phyloP scores from a whole-genome alignment of 2,888 invertebrate genomes.

The Plebejus anna region DNA sequence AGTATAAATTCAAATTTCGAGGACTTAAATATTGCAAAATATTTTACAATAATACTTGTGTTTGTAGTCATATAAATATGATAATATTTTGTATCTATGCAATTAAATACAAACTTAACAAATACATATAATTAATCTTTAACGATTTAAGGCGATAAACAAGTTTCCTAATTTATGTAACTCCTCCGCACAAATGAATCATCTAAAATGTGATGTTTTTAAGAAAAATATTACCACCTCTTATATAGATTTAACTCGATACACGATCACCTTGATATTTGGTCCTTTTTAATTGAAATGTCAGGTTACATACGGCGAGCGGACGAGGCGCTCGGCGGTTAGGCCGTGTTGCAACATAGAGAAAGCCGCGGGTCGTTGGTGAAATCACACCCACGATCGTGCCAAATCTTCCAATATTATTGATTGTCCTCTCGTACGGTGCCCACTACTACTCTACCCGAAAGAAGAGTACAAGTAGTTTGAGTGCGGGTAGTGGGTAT shows the following conservation, averaged over 20 bases:
- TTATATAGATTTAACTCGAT: slow-evolving; percentile 16
- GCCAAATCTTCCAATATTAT: slow-evolving; percentile 66
- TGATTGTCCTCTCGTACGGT: slow-evolving; percentile 44
- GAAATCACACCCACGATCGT: slow-evolving; percentile 75
- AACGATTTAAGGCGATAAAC: slow-evolving; percentile 43
- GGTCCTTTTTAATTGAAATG: slow-evolving; percentile 56
- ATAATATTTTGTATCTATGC: background rate
- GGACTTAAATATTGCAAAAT: background rate
- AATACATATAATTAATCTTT: slow-evolving; percentile 31
- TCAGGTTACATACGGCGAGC: slow-evolving; percentile 45
- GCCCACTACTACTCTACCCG: slow-evolving; percentile 54
- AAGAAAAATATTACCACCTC: slow-evolving; percentile 36
- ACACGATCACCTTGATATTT: slow-evolving; percentile 70
- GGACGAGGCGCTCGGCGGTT: slow-evolving; percentile 37
- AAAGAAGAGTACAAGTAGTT: slow-evolving; percentile 65
- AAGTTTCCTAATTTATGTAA: slow-evolving; percentile 65
- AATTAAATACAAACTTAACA: slow-evolving; percentile 15
- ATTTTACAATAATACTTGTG: background rate
- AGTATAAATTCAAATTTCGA: background rate
- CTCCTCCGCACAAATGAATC: slow-evolving; percentile 65
- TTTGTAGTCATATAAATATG: background rate
- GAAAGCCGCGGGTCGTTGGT: slow-evolving; percentile 70
- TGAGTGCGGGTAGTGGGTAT: slow-evolving; percentile 41
- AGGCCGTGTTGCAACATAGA: slow-evolving; percentile 60
- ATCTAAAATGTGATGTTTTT: slow-evolving; percentile 47